Evolutionary conservation across 92 coral and sea anemone genomes (phyloP).

Genomic region (Palythoa caribaeorum): DNA sequence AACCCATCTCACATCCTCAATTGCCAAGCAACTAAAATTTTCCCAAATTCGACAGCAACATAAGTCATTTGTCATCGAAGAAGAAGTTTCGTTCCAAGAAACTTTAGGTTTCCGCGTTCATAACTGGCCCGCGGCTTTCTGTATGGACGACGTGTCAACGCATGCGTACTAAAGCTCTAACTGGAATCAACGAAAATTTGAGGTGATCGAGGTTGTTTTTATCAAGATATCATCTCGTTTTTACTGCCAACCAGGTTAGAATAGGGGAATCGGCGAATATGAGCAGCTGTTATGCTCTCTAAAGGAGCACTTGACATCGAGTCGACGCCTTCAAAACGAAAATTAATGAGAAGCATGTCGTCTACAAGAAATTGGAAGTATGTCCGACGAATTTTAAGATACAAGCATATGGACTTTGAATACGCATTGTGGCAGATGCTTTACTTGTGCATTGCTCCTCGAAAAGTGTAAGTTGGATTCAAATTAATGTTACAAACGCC

Average conservation of each 20-base stretch:
- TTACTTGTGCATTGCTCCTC: conserved; percentile 91
- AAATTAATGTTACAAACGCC: neutral
- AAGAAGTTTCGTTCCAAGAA: neutral
- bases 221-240: neutral
- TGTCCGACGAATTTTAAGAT: conserved; percentile 88
- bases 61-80: neutral
- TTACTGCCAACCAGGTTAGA: neutral
- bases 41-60: too few relatives aligned
- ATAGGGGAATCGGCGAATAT: neutral
- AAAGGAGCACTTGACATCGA: conserved; percentile 81
- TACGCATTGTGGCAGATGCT: conserved; percentile 99
- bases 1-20: neutral
- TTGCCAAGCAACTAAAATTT: neutral
- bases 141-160: conserved; percentile 88
- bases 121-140: conserved; percentile 20
- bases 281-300: conserved; percentile 29
- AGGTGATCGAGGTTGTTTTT: neutral
- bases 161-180: conserved; percentile 67
- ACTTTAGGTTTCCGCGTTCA: neutral
- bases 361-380: conserved; percentile 92
- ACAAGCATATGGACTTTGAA: conserved; percentile 99
- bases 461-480: conserved; percentile 91
- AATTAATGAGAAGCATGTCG: conserved; percentile 80
- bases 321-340: conserved; percentile 75
- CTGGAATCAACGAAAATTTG: neutral